phyloP scores from a whole-genome alignment of 2,888 invertebrate genomes.

The Panzeria rudis region DNA sequence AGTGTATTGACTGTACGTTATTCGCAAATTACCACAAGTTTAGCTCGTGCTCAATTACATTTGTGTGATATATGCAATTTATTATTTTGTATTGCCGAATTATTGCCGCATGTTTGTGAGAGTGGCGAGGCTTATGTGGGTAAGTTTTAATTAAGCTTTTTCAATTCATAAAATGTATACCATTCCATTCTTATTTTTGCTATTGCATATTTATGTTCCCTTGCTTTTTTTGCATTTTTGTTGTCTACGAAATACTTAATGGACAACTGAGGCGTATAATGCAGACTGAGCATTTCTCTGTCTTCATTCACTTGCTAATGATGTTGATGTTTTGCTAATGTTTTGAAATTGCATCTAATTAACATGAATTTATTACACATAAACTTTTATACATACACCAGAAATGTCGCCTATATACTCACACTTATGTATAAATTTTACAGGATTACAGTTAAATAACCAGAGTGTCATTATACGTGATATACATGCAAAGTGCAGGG shows the following conservation, averaged over 20 bases:
- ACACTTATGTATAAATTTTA: slow-evolving; percentile 47
- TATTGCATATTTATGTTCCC: not conserved
- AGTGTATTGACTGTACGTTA: slow-evolving; percentile 92
- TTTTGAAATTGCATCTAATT: slow-evolving; percentile 73
- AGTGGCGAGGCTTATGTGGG: slow-evolving; percentile 85
- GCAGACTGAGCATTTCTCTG: slow-evolving; percentile 51
- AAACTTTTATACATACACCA: not conserved
- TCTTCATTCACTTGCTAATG: slow-evolving; percentile 59
- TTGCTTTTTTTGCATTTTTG: slow-evolving; percentile 4
- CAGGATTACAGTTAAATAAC: slow-evolving; percentile 85
- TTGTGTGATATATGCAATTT: slow-evolving; percentile 91
- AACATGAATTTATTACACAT: slow-evolving; percentile 70
- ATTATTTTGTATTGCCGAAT: slow-evolving; percentile 89
- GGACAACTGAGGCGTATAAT: slow-evolving; percentile 58
- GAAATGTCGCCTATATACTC: slow-evolving; percentile 19
- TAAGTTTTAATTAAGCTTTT: slow-evolving; percentile 55
- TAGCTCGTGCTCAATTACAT: slow-evolving; percentile 86
- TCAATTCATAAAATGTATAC: slow-evolving; percentile 22
- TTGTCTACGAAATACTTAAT: slow-evolving; percentile 57
- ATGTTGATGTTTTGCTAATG: slow-evolving; percentile 69
- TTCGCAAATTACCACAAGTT: slow-evolving; percentile 89
- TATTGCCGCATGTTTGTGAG: slow-evolving; percentile 88
- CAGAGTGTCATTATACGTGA: slow-evolving; percentile 90
- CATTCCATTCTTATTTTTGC: not conserved
- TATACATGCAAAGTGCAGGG: slow-evolving; percentile 92